Evolutionary conservation across 1,140 invertebrate genomes (phyloP), one percentile per base, ranked within the genome.

Genomic region (Drosophila mauritiana): DNA sequence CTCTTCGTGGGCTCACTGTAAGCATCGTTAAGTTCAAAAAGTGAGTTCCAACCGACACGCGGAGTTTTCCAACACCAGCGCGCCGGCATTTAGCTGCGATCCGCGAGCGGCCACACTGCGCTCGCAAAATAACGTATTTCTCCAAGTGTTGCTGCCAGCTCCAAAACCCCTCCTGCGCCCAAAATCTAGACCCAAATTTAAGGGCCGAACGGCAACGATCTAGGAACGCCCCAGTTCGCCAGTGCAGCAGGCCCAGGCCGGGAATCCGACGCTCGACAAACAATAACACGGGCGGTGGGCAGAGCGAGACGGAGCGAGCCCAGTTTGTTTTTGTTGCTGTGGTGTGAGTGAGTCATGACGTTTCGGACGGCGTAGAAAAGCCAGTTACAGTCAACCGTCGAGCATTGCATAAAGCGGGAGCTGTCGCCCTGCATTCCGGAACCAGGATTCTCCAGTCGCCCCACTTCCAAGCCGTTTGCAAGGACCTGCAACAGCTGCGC

Each of bases 401-500:
- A 70, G 55, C 73, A 58, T 76, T 77, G 59, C 54, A 77, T 77
- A 78, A 55, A 77, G 43, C 58, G 42, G 34, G 22, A 65, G 61
- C 59, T 65, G 34, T 22, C 22, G 64, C 42, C 20, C 6, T 12
- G 42, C 46, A 45, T 10, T 53, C 37, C 52, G 42, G 45, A 37
- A 5, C 37, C 56, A 39, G 22, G 6, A 61, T 22, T 15, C 37
- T 15, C 22, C 25, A 13, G 8, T 27, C 22, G n/a, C 39, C 39
- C 39, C 39, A 13, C 0, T 7, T 6, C 31, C 4, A 13, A 12
- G 4, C 37, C 37, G 5, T 39, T 39, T 13, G 31, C 22, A 34
- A 86, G 82, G 78, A 86, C 59, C 73, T 56, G 48, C 55, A 68
- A 57, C 61, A 79, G 82, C 76, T 76, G 80, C 81, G 59, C 63